Percentiles rank a stretch among this genome's conserved stretches.
These are phyloP conservation scores for Balanococcus diminutus DNA, from an alignment of 2,888 invertebrate species.

Conservation along the genomic window DNA sequence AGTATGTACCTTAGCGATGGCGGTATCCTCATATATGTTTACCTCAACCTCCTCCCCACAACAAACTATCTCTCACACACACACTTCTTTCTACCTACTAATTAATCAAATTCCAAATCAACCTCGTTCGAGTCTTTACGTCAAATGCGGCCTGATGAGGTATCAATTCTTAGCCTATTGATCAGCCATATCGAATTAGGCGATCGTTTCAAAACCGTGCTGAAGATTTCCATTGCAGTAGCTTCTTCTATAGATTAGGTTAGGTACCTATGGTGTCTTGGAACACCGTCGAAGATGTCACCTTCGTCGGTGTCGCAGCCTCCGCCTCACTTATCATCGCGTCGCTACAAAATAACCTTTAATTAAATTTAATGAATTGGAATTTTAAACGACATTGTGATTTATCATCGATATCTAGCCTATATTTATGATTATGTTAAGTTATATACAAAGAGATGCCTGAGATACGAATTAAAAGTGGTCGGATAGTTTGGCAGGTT, in stretches of 20 bases:
- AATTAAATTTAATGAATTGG: neutral
- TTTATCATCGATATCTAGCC: neutral
- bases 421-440: too few species aligned
- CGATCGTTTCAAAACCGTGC: neutral
- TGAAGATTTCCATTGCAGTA: neutral
- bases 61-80: too few species aligned
- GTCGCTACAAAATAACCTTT: neutral
- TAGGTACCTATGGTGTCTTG: too few species aligned
- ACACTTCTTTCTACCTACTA: neutral
- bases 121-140: neutral
- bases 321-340: too few species aligned
- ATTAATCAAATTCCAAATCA: constrained; percentile 3
- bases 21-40: neutral
- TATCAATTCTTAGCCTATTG: neutral
- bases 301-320: neutral
- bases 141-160: neutral
- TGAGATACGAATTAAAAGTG: neutral
- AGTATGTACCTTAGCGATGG: neutral
- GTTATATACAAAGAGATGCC: neutral
- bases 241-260: too few species aligned
- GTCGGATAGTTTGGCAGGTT: neutral
- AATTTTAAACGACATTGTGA: neutral
- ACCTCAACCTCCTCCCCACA: too few species aligned
- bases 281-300: neutral
- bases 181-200: neutral